Evolutionary conservation across 2,797 vertebrate genomes (phyloP).

Genomic region (Enteromius treurensis): DNA sequence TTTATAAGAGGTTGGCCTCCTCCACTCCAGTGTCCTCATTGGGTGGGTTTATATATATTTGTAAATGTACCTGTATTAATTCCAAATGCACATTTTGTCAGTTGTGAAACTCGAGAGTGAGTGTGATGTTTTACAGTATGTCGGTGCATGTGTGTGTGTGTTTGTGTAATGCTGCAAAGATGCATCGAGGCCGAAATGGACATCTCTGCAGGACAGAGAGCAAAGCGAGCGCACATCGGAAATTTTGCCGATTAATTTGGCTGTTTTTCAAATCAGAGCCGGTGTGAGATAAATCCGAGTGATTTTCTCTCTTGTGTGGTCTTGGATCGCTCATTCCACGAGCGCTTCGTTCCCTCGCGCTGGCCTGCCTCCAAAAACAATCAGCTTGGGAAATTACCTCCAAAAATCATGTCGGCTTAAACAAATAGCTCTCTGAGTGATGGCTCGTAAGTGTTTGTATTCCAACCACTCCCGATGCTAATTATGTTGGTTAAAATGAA

Average conservation of each 20-base stretch:
- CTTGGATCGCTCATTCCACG: slow-evolving; percentile 41
- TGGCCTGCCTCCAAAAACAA: slow-evolving; percentile 62
- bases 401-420: slow-evolving; percentile 59
- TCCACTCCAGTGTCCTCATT: slow-evolving; percentile 29
- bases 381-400: slow-evolving; percentile 63
- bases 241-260: slow-evolving; percentile 29
- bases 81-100: slow-evolving; percentile 29
- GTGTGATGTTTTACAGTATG: slow-evolving; percentile 43
- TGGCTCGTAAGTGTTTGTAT: slow-evolving; percentile 57
- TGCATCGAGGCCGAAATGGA: slow-evolving; percentile 15
- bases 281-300: slow-evolving; percentile 47
- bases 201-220: slow-evolving; percentile 58
- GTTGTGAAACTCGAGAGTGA: slow-evolving; percentile 1
- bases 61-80: slow-evolving; percentile 39
- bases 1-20: slow-evolving; percentile 57
- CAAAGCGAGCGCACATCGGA: slow-evolving; percentile 29
- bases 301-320: slow-evolving; percentile 56
- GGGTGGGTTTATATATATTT: slow-evolving; percentile 38
- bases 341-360: slow-evolving; percentile 49
- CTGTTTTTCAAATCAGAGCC: slow-evolving; percentile 40
- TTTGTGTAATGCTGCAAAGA: not conserved
- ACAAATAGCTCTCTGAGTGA: slow-evolving; percentile 56
- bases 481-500: slow-evolving; percentile 59
- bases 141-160: not conserved
- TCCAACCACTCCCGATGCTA: slow-evolving; percentile 55